Percentiles rank a stretch among this genome's conserved stretches.
Evolutionary conservation across 2,888 invertebrate genomes (phyloP).

Genomic region (Aspidiotus destructor): DNA sequence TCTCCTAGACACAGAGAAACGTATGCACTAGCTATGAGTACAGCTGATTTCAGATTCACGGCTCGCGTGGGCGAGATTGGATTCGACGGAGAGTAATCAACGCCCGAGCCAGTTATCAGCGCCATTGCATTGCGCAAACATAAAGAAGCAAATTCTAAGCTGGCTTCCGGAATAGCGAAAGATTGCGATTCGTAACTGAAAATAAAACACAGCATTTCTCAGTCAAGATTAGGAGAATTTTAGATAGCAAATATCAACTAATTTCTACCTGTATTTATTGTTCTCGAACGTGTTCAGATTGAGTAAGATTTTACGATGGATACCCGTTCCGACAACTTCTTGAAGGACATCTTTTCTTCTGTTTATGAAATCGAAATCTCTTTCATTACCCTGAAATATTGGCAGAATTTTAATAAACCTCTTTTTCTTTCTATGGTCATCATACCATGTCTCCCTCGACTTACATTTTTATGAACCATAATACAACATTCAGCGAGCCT

Average conservation of each 20-base stretch:
- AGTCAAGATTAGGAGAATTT: neutral
- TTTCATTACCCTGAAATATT: conserved; percentile 48
- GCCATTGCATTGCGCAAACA: conserved; percentile 77
- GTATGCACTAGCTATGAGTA: conserved; percentile 72
- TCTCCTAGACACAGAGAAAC: conserved; percentile 76
- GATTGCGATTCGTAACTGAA: conserved; percentile 55
- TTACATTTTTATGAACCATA: conserved; percentile 53
- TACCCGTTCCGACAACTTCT: conserved; percentile 50
- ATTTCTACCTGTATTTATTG: conserved; percentile 46
- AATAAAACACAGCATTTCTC: neutral
- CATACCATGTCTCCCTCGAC: conserved; percentile 40
- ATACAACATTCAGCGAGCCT: conserved; percentile 89
- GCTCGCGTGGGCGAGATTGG: conserved; percentile 29
- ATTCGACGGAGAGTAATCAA: conserved; percentile 36
- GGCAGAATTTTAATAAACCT: neutral
- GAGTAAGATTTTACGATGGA: conserved; percentile 54
- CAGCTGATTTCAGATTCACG: conserved; percentile 45
- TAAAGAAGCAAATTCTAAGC: conserved; percentile 78
- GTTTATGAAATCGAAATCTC: conserved; percentile 50
- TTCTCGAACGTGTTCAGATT: conserved; percentile 44
- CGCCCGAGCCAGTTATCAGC: conserved; percentile 45
- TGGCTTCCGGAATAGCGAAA: conserved; percentile 76
- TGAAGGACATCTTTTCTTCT: conserved; percentile 51
- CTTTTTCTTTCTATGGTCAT: neutral
- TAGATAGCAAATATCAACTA: conserved; percentile 29